Evolutionary conservation across 2,888 invertebrate genomes (phyloP).

Genomic region (Dexiosoma caninum): DNA sequence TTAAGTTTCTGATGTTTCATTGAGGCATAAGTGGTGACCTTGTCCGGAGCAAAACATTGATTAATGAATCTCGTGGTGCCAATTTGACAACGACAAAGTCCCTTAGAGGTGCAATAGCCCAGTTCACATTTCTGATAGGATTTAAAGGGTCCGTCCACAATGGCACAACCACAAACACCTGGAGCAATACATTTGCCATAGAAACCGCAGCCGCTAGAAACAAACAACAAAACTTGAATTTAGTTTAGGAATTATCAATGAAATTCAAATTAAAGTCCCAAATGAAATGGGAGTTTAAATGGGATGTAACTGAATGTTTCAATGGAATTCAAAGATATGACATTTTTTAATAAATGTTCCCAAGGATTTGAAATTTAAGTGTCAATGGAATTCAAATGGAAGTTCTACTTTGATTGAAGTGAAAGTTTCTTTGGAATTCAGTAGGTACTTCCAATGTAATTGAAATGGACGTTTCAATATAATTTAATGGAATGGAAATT

Average conservation of each 20-base stretch:
- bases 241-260: no score
- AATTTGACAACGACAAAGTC: slow-evolving; percentile 70
- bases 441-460: no score
- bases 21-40: slow-evolving; percentile 73
- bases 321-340: no score
- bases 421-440: no score
- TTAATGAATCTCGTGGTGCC: slow-evolving; percentile 73
- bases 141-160: slow-evolving; percentile 66
- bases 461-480: no score
- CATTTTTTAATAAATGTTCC: no score
- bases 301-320: no score
- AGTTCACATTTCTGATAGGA: slow-evolving; percentile 64
- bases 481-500: no score
- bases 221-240: neutral
- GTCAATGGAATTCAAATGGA: no score
- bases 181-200: slow-evolving; percentile 75
- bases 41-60: slow-evolving; percentile 72
- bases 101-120: slow-evolving; percentile 70
- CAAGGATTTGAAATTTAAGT: no score
- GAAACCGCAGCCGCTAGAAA: slow-evolving; percentile 71
- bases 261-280: neutral
- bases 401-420: no score
- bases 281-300: no score
- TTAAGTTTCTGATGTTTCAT: slow-evolving; percentile 69
- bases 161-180: slow-evolving; percentile 74